Base-by-base conservation (phyloP, 2,113 vertebrate species). In the Ranitomeya variabilis region DNA sequence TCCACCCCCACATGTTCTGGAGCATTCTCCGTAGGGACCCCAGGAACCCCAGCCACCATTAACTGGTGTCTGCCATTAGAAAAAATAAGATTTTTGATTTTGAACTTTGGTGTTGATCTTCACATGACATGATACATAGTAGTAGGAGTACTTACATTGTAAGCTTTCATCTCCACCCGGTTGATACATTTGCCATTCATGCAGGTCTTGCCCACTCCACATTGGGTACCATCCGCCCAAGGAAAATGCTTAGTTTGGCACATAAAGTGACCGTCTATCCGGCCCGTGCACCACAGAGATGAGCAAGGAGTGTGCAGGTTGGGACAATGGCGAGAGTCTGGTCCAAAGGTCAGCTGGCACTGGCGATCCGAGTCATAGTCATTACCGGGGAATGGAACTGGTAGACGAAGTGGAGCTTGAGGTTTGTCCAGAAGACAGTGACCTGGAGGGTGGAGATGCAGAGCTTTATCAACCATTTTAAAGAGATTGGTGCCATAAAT, bases 241-340 rank as follows among this genome's bases (percentile, higher is more conserved):
- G 94, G 94, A 0, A 94, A 95, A 0, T 95, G 93, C 89, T 95
- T 95, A 0, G 94, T 95, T 86, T 95, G 95, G 89, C 95, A 95
- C 90, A 95, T 93, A 62, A 93, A 87, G 0, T 94, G 94, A 16
- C 94, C 94, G 0, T 92, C 93, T 54, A 80, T 89, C 9, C 83
- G 92, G 19, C 94, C 94, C 0, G 94, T 93, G 87, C 95, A 95
- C 95, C 95, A 95, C 18, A 95, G 92, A 6, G 92, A 90, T 0
- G 93, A 84, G 12, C 95, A 95, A 45, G 94, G 92, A 0, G 92
- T 93, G 0, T 91, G 93, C 81, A 87, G 81, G 79, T 94, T 91
- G 0, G 95, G 93, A 19, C 95, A 95, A 85, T 95, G 95, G 60
- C 80, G 92, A 0, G 94, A 95, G 10, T 94, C 93, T 0, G 92